Evolutionary conservation across 2,888 invertebrate genomes (phyloP).

Genomic region (Kryphioiulus occultus): DNA sequence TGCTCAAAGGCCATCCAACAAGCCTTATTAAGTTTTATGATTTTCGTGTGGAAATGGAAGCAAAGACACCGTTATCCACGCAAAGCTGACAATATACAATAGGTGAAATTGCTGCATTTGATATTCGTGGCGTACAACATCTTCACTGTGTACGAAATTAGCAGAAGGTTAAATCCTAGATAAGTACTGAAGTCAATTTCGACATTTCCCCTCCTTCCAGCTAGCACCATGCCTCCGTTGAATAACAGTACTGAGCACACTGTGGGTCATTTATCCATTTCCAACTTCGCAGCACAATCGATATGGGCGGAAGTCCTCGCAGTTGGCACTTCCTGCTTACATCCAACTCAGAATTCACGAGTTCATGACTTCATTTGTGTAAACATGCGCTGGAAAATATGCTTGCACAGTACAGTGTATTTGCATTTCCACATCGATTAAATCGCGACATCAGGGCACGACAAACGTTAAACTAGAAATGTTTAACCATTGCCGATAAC

Average conservation of each 20-base stretch:
- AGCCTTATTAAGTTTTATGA: background rate
- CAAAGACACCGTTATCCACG: background rate
- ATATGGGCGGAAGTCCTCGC: slow-evolving; percentile 5
- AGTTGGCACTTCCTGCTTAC: slow-evolving; percentile 5
- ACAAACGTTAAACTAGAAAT: background rate
- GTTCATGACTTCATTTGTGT: background rate
- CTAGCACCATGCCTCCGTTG: background rate
- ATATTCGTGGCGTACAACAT: background rate
- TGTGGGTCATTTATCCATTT: background rate
- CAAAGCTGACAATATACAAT: too few species aligned
- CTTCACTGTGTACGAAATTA: background rate
- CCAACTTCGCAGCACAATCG: background rate
- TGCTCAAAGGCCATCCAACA: background rate
- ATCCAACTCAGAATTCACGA: background rate
- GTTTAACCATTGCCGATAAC: background rate
- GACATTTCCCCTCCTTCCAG: background rate
- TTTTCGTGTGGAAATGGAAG: background rate
- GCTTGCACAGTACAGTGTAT: background rate
- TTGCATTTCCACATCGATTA: background rate
- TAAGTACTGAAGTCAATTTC: background rate
- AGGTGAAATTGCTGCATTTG: too few species aligned
- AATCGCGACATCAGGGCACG: background rate
- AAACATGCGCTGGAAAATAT: background rate
- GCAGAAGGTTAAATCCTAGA: background rate
- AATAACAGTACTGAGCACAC: background rate